Evolutionary conservation across 2,113 vertebrate genomes (phyloP).

Genomic region (Seriola rivoliana): DNA sequence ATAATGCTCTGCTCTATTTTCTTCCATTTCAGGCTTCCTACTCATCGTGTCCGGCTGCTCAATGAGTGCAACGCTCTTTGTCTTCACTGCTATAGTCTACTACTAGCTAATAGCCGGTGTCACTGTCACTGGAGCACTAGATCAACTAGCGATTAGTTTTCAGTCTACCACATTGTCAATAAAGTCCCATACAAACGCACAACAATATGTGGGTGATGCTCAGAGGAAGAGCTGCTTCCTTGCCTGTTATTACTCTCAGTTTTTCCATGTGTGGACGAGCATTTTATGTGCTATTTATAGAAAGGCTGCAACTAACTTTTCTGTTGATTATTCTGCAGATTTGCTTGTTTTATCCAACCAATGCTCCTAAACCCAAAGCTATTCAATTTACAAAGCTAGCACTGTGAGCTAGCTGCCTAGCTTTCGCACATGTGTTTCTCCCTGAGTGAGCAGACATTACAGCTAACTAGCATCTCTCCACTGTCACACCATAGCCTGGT

Average conservation of each 20-base stretch:
- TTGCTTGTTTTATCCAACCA: too few relatives aligned
- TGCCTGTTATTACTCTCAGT: not conserved
- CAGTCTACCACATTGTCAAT: not conserved
- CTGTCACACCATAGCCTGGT: not conserved
- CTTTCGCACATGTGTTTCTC: not conserved
- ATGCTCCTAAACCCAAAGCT: too few relatives aligned
- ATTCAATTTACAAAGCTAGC: not conserved
- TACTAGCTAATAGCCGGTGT: not conserved
- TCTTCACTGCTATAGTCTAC: not conserved
- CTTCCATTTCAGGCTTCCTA: conserved; percentile 34
- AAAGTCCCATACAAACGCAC: not conserved
- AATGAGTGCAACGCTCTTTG: not conserved
- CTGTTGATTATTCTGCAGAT: too few relatives aligned
- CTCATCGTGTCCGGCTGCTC: conserved; percentile 20
- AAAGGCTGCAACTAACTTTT: not conserved
- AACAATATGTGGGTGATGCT: not conserved
- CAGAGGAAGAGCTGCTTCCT: not conserved
- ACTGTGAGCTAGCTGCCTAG: not conserved
- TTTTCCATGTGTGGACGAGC: not conserved
- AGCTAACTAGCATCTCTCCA: not conserved
- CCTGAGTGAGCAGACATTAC: not conserved
- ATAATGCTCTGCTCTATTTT: conserved; percentile 43
- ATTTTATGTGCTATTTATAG: not conserved
- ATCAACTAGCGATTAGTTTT: not conserved
- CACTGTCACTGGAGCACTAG: not conserved